Evolutionary conservation across 2,113 vertebrate genomes (phyloP).

Genomic region (Salvator merianae): DNA sequence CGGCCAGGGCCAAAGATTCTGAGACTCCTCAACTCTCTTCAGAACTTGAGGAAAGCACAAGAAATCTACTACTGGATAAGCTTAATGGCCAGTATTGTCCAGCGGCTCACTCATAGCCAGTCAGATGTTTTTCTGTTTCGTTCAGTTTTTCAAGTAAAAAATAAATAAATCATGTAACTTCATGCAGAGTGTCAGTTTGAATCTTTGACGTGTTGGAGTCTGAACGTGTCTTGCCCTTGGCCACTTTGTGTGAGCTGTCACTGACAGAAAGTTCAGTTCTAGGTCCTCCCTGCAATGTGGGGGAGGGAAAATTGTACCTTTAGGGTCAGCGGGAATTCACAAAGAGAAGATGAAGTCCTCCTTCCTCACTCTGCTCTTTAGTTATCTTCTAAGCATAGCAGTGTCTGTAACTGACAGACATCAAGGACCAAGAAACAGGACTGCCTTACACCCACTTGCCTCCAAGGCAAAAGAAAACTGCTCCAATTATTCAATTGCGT

Average conservation of each 20-base stretch:
- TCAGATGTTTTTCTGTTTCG: too few species aligned
- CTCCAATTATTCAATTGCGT: slow-evolving; percentile 7
- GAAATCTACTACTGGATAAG: too few species aligned
- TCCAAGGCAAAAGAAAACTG: background rate
- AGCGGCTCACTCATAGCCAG: too few species aligned
- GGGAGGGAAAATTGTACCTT: background rate
- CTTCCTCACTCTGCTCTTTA: background rate
- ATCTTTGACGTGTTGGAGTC: background rate
- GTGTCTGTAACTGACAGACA: slow-evolving; percentile 12
- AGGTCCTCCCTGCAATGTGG: background rate
- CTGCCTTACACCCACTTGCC: slow-evolving; percentile 13
- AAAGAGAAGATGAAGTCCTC: background rate
- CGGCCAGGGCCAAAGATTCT: background rate
- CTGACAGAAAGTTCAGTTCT: background rate
- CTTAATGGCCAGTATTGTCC: too few species aligned
- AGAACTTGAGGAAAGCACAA: too few species aligned
- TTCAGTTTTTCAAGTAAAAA: background rate
- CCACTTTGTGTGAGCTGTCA: background rate
- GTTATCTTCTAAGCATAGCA: background rate
- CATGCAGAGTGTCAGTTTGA: background rate
- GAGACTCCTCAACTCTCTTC: too few species aligned
- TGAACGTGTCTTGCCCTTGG: background rate
- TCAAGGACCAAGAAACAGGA: slow-evolving; percentile 11
- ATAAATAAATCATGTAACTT: background rate
- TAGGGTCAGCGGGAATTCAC: background rate